Evolutionary conservation across 2,888 invertebrate genomes (phyloP).

Genomic region (Habroteleia sp.): DNA sequence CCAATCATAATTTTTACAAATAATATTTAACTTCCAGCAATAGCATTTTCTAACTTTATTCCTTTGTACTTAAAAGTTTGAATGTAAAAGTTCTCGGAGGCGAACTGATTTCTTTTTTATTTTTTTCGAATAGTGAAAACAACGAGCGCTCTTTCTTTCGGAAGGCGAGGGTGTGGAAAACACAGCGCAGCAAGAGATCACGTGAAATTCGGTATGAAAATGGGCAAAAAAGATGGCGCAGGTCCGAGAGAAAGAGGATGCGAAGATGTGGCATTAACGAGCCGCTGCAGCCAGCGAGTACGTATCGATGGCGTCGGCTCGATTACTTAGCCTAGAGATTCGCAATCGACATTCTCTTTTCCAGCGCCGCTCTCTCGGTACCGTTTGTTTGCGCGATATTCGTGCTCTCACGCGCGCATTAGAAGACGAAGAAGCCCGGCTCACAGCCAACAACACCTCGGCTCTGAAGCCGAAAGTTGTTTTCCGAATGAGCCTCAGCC

Average conservation of each 20-base stretch:
- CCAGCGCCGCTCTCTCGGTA: constrained; percentile 61
- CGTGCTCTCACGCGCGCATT: constrained; percentile 43
- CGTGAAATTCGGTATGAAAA: constrained; percentile 40
- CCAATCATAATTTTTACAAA: too few species aligned
- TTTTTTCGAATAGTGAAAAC: too few species aligned
- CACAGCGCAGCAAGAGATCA: not conserved
- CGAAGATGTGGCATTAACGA: constrained; percentile 57
- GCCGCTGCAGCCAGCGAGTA: constrained; percentile 54
- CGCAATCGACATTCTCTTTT: constrained; percentile 65
- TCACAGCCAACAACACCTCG: constrained; percentile 44
- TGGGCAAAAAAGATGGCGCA: constrained; percentile 35
- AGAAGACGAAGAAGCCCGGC: constrained; percentile 49
- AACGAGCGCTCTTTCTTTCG: too few species aligned
- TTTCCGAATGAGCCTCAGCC: constrained; percentile 18
- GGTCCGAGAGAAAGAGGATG: constrained; percentile 45
- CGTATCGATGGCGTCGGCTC: constrained; percentile 64
- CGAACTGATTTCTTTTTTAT: too few species aligned
- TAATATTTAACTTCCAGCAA: too few species aligned
- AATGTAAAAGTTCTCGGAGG: too few species aligned
- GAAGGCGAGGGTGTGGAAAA: too few species aligned
- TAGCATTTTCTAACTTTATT: too few species aligned
- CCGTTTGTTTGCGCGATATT: constrained; percentile 61
- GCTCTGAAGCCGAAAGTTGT: constrained; percentile 42
- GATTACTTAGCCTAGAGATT: constrained; percentile 63
- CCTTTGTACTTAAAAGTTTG: too few species aligned